These are phyloP conservation scores for Montipora capitata DNA, from an alignment of 92 coral and sea anemone species.

Conservation along the genomic window DNA sequence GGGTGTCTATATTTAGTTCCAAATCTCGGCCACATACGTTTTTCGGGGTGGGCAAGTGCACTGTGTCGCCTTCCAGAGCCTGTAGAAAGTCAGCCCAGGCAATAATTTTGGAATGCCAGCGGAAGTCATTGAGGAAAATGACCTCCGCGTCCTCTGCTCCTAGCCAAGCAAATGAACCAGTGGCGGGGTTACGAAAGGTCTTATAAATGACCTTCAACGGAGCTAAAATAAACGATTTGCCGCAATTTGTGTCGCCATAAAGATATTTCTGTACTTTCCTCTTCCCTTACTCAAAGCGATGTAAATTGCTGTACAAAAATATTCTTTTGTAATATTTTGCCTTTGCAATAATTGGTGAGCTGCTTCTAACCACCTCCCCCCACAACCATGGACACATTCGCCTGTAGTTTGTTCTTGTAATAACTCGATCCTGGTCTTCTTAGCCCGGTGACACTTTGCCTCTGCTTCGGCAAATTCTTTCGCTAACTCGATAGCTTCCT, in stretches of 20 bases:
- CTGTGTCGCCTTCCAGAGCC: slow-evolving; percentile 69
- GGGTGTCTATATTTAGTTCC: slow-evolving; percentile 30
- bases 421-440: slow-evolving; percentile 44
- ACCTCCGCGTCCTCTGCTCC: slow-evolving; percentile 73
- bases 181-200: slow-evolving; percentile 47
- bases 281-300: not conserved
- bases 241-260: not conserved
- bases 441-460: slow-evolving; percentile 9
- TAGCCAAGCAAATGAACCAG: slow-evolving; percentile 68
- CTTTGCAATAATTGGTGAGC: slow-evolving; percentile 47
- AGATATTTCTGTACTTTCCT: slow-evolving; percentile 6
- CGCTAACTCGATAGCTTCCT: slow-evolving; percentile 49
- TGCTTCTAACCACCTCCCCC: slow-evolving; percentile 36
- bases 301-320: not conserved
- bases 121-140: slow-evolving; percentile 63
- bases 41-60: slow-evolving; percentile 35
- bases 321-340: slow-evolving; percentile 24
- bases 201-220: slow-evolving; percentile 52
- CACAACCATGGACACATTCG: slow-evolving; percentile 50
- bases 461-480: slow-evolving; percentile 60
- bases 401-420: not conserved
- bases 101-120: slow-evolving; percentile 67
- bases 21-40: slow-evolving; percentile 52
- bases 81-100: slow-evolving; percentile 75
- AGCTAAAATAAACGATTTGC: slow-evolving; percentile 55